A percentile compares a stretch with the other conserved stretches of the same genome.
Conservation (phyloP, 2,113 vertebrate genomes). For the Etheostoma cragini region DNA sequence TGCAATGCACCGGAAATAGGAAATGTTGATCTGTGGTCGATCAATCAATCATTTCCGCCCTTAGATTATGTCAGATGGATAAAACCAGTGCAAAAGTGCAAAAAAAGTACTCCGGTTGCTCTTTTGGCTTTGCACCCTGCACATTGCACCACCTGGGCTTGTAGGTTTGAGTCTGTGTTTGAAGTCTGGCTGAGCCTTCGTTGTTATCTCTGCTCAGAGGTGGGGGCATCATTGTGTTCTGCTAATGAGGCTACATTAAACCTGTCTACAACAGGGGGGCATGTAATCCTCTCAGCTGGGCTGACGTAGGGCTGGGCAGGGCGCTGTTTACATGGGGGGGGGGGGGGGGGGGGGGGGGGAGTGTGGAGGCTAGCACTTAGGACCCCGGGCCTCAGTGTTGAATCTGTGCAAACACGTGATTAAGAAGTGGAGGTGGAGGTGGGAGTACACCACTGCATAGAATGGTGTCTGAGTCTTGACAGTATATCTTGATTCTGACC, state of each 20-base stretch:
- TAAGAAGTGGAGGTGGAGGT: slow-evolving; percentile 43
- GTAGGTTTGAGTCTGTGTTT: slow-evolving; percentile 45
- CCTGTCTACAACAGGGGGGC: slow-evolving; percentile 76
- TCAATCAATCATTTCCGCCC: neutral
- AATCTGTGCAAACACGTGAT: slow-evolving; percentile 76
- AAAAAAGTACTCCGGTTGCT: neutral
- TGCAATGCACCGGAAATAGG: neutral
- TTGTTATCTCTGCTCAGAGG: slow-evolving; percentile 77
- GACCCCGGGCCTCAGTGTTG: slow-evolving; percentile 49
- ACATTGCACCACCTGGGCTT: slow-evolving; percentile 2
- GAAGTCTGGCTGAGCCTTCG: slow-evolving; percentile 64
- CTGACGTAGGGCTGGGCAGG: slow-evolving; percentile 72
- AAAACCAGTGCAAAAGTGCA: neutral
- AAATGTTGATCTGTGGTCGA: neutral
- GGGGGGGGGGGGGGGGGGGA: no score
- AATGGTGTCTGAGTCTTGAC: slow-evolving; percentile 76
- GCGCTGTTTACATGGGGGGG: slow-evolving; percentile 73
- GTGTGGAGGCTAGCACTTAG: slow-evolving; percentile 69
- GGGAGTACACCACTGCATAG: slow-evolving; percentile 70
- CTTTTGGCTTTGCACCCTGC: neutral
- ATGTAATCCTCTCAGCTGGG: slow-evolving; percentile 84
- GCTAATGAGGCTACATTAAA: slow-evolving; percentile 84
- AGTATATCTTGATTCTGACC: slow-evolving; percentile 79
- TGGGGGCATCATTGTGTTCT: slow-evolving; percentile 82
- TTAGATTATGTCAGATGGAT: neutral